Evolutionary conservation across 2,113 vertebrate species (phyloP), one percentile per base, ranked within the genome.

Genomic region (Leptobrachium ailaonicum): DNA sequence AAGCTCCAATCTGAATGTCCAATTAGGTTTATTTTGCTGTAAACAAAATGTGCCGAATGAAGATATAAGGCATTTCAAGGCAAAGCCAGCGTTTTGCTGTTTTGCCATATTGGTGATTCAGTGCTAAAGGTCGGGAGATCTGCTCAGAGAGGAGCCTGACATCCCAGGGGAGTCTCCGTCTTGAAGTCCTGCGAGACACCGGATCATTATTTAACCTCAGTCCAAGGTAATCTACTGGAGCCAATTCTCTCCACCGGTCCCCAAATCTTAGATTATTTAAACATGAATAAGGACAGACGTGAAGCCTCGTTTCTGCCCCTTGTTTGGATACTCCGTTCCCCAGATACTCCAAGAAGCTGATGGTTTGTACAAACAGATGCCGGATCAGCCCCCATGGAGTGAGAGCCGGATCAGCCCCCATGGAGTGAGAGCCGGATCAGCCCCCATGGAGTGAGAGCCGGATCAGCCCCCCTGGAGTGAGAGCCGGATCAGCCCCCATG

Each of bases 221-320:
- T 40, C 66, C 41, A 2, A 13, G 64, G n/a, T 80, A 80, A 74
- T 75, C 71, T 68, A 41, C 79, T 40, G 79, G 43, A 75, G 73
- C 79, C 75, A 75, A 80, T 80, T 80, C 63, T 53, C 78, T 80
- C 79, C n/a, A 44, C 3, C 71, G 69, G 60, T 56, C 72, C 79
- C 66, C 63, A 43, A 80, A 73, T 53, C n/a, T 45, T 73, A 73
- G 63, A 73, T 73, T 80, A 62, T 74, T 80, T 68, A 74, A 74
- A 80, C 78, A 75, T 74, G 71, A 80, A 74, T 75, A 74, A 80
- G 72, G 78, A 72, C 64, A 58, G 71, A 72, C 58, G 67, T 80
- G 10, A 80, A 68, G 58, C 41, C n/a, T 10, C 43, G 20, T 20
- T 5, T 4, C 42, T 14, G 45, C 45, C 68, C 43, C 20, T 70